Percentiles rank a stretch among this genome's conserved stretches.
These are phyloP conservation scores for Creontiades dilutus DNA, from an alignment of 2,888 invertebrate species.

Conservation along the genomic window DNA sequence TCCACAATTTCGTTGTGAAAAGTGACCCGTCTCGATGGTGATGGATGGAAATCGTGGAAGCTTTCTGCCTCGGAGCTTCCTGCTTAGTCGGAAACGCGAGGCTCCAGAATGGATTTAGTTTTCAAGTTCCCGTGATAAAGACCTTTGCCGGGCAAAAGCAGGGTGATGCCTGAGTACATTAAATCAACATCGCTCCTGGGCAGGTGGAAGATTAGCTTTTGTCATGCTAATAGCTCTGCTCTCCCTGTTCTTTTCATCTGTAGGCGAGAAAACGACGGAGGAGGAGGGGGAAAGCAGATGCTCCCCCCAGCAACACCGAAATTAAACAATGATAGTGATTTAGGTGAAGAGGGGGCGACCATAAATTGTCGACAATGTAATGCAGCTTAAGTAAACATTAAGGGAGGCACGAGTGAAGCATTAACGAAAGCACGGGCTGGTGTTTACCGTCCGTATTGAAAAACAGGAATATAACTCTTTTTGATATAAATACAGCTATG, in stretches of 20 bases:
- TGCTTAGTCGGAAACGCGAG: neutral
- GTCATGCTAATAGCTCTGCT: slow-evolving; percentile 30
- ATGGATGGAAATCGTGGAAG: slow-evolving; percentile 19
- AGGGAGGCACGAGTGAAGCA: slow-evolving; percentile 25
- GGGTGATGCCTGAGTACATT: slow-evolving; percentile 30
- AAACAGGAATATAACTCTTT: slow-evolving; percentile 8
- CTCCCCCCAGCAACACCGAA: neutral
- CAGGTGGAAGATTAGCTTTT: slow-evolving; percentile 24
- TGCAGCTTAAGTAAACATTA: slow-evolving; percentile 59
- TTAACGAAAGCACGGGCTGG: slow-evolving; percentile 9
- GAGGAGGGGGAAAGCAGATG: neutral
- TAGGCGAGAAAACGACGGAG: neutral
- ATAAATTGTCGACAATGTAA: slow-evolving; percentile 63
- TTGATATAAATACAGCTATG: neutral
- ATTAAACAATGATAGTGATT: slow-evolving; percentile 55
- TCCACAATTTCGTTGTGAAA: neutral
- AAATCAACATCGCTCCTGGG: slow-evolving; percentile 24
- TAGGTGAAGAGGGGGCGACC: slow-evolving; percentile 41
- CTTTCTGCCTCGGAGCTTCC: neutral
- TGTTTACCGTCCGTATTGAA: slow-evolving; percentile 28
- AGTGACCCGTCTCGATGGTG: neutral
- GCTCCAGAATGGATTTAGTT: slow-evolving; percentile 6
- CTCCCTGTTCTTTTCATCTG: neutral
- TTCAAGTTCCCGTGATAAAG: slow-evolving; percentile 11
- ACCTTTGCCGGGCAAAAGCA: neutral